phyloP scores from a whole-genome alignment of 2,888 invertebrate species.

The Tridacna crocea region DNA sequence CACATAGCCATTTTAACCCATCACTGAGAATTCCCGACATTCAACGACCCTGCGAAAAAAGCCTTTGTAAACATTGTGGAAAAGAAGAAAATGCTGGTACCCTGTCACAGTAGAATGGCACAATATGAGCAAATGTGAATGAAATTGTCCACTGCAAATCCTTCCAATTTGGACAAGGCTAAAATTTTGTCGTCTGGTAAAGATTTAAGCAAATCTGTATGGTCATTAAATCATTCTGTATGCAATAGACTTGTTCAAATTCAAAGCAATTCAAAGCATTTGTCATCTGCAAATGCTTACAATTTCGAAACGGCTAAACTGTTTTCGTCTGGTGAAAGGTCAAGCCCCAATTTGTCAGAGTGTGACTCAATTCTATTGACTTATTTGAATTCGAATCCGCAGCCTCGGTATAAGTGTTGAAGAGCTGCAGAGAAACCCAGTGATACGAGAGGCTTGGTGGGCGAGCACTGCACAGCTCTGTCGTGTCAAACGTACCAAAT shows the following conservation, averaged over 20 bases:
- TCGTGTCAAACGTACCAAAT: background rate
- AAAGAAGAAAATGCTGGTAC: too few relatives aligned
- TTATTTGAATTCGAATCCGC: background rate
- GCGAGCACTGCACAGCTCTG: background rate
- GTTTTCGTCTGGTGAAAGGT: background rate
- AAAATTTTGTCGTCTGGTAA: background rate
- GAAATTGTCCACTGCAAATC: background rate
- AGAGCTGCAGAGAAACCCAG: background rate
- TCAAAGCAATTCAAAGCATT: too few relatives aligned
- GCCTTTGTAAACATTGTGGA: too few relatives aligned
- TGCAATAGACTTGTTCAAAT: too few relatives aligned
- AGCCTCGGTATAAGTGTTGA: background rate
- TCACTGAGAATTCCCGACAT: too few relatives aligned
- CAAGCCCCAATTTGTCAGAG: background rate
- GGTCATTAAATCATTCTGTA: too few relatives aligned
- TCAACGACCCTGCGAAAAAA: too few relatives aligned
- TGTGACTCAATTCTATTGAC: too few relatives aligned
- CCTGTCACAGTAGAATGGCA: too few relatives aligned
- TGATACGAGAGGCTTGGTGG: background rate
- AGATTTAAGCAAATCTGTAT: too few relatives aligned
- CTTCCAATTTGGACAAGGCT: constrained; percentile 5
- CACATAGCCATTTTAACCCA: too few relatives aligned
- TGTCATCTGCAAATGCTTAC: background rate
- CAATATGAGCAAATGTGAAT: background rate
- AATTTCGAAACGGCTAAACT: background rate